These are phyloP conservation scores for Varanus salvator DNA, from an alignment of 2,113 vertebrate genomes.

Conservation along the genomic window DNA sequence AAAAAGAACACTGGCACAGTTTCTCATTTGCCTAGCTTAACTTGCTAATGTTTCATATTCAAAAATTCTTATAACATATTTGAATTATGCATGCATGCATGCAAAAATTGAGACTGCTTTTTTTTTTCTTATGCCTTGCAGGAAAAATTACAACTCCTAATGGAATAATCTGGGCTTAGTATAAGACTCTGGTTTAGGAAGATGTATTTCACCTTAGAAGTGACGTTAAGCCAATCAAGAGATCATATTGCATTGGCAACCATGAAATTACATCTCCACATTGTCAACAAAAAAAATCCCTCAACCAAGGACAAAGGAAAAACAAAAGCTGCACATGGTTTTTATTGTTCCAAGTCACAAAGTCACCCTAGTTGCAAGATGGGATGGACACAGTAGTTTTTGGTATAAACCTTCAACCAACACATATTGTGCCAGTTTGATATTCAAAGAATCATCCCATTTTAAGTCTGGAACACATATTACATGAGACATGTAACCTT, in stretches of 20 bases:
- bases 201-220: slow-evolving; percentile 9
- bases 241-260: background rate
- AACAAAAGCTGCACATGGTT: background rate
- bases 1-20: background rate
- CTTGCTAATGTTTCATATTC: background rate
- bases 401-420: background rate
- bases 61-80: slow-evolving; percentile 43
- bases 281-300: slow-evolving; percentile 13
- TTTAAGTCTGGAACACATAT: background rate
- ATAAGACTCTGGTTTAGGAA: background rate
- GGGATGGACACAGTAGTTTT: background rate
- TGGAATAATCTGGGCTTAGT: slow-evolving; percentile 2
- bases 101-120: slow-evolving; percentile 38
- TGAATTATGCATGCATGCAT: slow-evolving; percentile 30
- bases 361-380: slow-evolving; percentile 10
- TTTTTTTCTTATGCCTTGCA: background rate
- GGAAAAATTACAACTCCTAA: slow-evolving; percentile 30
- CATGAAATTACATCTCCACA: slow-evolving; percentile 24
- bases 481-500: background rate
- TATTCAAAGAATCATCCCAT: background rate
- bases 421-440: background rate
- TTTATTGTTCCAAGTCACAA: background rate
- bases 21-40: slow-evolving; percentile 15
- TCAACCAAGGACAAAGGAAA: slow-evolving; percentile 9
- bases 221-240: background rate